Base-by-base conservation (phyloP, 64 coral and sea anemone genomes). In the Acropora yongei region DNA sequence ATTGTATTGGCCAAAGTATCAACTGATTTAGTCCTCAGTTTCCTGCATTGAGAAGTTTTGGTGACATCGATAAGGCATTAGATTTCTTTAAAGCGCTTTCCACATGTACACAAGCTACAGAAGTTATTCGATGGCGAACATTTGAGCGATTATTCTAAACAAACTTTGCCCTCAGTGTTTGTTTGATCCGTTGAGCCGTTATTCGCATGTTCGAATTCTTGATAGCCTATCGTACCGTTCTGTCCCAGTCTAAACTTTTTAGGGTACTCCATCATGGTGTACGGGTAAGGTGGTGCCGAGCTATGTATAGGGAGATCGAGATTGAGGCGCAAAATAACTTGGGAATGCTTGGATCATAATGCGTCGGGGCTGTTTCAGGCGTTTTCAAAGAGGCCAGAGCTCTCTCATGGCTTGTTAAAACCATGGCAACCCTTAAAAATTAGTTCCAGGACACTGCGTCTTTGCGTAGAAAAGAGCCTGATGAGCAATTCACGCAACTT, bases 341-440 rank as follows among this genome's bases (percentile, higher is more conserved):
- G 68, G 74, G 89, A 44, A 91, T 80, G 19, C 68, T 76, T 51
- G 94, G 74, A 46, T 76, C 75, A 41, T 96, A 93, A 69, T 87
- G 88, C 73, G 94, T 77, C 16, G 82, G 63, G 55, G 94, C n/a
- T 5, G 91, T 68, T 80, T 96, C 95, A 73, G 71, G 83, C 43
- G 75, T 72, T 77, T 95, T 93, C 19, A 91, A 73, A 43, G 87
- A 44, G 57, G 91, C 61, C 48, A 99, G 61, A 44, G 89, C 97
- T 58, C 94, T 99, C 76, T 99, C 97, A 43, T 99, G 97, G 68
- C 97, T 99, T 2, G 97, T 94, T 68, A 99, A 80, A 61, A 99
- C 87, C 30, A 30, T 30, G 30, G 30, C 30, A 30, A 30, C 30
- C 30, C 30, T 30, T 30, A 30, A 30, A 30, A 30, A 30, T 30